These are phyloP conservation scores for Lepidiolamprologus cunningtoni DNA, from an alignment of 2,113 vertebrate genomes.

Conservation along the genomic window DNA sequence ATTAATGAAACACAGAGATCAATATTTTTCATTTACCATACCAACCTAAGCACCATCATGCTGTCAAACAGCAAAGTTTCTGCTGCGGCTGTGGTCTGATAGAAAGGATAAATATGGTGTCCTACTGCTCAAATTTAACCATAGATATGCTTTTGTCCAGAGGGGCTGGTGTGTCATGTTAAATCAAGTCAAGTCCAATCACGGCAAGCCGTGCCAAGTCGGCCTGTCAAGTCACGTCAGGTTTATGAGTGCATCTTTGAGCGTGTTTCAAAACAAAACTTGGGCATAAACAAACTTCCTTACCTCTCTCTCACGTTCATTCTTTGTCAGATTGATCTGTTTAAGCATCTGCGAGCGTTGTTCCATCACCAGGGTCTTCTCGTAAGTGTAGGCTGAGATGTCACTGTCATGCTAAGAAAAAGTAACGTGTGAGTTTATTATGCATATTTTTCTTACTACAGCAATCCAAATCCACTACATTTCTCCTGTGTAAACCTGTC, in stretches of 20 bases:
- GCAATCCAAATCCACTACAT: background rate
- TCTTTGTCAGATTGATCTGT: conserved; percentile 97
- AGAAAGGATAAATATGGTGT: conserved; percentile 15
- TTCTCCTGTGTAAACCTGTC: background rate
- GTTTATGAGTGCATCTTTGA: background rate
- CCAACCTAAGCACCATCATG: background rate
- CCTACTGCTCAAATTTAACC: conserved; percentile 14
- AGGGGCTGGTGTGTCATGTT: conserved; percentile 29
- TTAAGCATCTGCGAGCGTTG: conserved; percentile 98
- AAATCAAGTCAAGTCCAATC: conserved; percentile 8
- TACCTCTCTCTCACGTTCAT: conserved; percentile 92
- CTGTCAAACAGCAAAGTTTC: background rate
- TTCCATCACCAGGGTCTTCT: conserved; percentile 98
- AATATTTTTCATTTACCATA: background rate
- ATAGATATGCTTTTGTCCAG: conserved; percentile 8
- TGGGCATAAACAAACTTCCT: background rate
- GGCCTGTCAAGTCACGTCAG: conserved; percentile 11
- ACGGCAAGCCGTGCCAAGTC: background rate
- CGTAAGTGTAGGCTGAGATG: conserved; percentile 97
- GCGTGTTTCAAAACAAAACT: background rate
- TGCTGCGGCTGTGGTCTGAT: background rate
- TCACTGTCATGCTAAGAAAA: conserved; percentile 89
- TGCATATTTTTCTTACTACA: background rate
- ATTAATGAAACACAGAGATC: background rate
- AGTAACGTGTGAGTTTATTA: background rate